Conservation (phyloP, 2,888 invertebrate genomes). For the Lycophotia porphyrea region DNA sequence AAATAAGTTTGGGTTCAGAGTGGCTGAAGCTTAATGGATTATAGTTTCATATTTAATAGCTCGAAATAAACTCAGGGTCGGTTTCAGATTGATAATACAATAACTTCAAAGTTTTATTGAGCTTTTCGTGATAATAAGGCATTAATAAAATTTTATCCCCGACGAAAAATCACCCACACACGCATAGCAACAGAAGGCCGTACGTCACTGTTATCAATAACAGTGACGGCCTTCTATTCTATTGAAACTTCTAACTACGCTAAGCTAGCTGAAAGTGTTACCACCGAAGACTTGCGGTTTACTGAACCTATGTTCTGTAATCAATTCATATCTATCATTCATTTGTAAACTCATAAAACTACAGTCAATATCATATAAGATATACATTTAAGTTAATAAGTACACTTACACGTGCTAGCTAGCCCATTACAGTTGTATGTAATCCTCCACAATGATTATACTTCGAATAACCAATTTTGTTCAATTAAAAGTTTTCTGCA, state of each 20-base stretch:
- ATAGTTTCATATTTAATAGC: not conserved
- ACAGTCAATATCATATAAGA: constrained; percentile 1
- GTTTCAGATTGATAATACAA: not conserved
- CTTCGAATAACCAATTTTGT: constrained; percentile 51
- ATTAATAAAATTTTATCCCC: not conserved
- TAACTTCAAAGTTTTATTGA: not conserved
- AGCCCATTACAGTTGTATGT: constrained; percentile 24
- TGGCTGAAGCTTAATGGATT: not conserved
- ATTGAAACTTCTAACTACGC: not conserved
- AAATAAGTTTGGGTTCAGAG: not conserved
- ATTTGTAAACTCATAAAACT: not conserved
- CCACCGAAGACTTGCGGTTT: not conserved
- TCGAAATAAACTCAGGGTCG: not conserved
- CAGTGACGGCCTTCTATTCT: not conserved
- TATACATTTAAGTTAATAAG: constrained; percentile 30
- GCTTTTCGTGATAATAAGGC: not conserved
- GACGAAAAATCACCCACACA: not conserved
- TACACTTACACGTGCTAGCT: constrained; percentile 41
- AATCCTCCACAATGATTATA: constrained; percentile 28
- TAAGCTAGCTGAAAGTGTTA: not conserved
- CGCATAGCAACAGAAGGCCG: not conserved
- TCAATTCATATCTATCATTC: not conserved
- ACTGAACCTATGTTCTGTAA: not conserved
- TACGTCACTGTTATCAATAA: not conserved
- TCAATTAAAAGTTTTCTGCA: constrained; percentile 60